Evolutionary conservation across 92 coral and sea anemone species (phyloP).

Genomic region (Epizoanthus rinbou): DNA sequence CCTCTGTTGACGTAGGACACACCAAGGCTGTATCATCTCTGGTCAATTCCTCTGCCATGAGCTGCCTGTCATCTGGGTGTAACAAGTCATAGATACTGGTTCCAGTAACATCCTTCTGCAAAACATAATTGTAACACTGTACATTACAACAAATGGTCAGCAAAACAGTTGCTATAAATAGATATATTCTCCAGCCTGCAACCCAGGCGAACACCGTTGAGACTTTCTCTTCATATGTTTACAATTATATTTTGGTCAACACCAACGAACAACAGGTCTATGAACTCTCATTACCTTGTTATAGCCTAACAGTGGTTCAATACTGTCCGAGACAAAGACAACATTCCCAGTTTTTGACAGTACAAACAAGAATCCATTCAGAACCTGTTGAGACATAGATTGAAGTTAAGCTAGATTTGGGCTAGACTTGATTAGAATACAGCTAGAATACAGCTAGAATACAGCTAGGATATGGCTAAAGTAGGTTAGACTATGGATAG

Average conservation of each 20-base stretch:
- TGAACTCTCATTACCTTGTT: conserved; percentile 54
- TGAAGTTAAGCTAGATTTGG: not conserved
- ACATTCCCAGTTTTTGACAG: conserved; percentile 72
- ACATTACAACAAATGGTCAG: no score
- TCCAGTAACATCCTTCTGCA: conserved; percentile 72
- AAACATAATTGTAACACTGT: not conserved
- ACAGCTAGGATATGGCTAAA: no score
- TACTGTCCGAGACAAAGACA: conserved; percentile 73
- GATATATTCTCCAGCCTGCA: no score
- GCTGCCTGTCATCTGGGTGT: conserved; percentile 78
- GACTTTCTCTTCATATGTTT: no score
- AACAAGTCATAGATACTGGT: conserved; percentile 71
- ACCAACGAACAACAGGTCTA: not conserved
- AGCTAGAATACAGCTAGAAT: no score
- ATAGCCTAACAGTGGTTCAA: conserved; percentile 71
- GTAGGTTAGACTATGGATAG: no score
- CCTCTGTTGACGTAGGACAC: conserved; percentile 12
- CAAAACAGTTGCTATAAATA: no score
- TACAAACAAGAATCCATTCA: conserved; percentile 83
- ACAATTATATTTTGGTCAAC: no score
- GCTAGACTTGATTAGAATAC: no score
- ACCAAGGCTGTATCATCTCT: conserved; percentile 36
- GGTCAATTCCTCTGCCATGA: conserved; percentile 52
- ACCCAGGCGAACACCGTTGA: no score
- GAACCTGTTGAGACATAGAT: conserved; percentile 52